Base-by-base conservation (phyloP, 2,113 vertebrate genomes). In the Trichomycterus rosablanca region DNA sequence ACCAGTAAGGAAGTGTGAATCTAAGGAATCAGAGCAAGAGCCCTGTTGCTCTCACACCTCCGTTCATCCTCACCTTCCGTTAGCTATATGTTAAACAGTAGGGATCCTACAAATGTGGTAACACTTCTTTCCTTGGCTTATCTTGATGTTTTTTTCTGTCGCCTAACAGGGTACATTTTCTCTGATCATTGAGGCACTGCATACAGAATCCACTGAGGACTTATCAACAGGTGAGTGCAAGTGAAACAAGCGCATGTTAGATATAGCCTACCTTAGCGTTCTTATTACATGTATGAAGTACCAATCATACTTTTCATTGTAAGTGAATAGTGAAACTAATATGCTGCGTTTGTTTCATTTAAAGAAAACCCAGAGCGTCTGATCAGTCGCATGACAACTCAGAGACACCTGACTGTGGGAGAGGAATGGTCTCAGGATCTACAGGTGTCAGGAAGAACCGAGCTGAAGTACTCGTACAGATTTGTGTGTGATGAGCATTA, bases 381-480 rank as follows among this genome's bases (percentile, higher is more conserved):
- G 66, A 96, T 99, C 81, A 94, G 95, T 79, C 91, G 96, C 16
- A 77, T 98, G 79, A 89, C 94, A 52, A 97, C 93, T 0, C 96
- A 99, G 83, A 83, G 96, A 58, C 95, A 96, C 77, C 80, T 99
- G 74, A 89, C 93, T 0, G 96, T 97, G 56, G 95, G 94, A 1
- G 95, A 97, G 12, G 93, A 97, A 68, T 99, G 96, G 96, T 95
- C 89, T 46, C 94, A 94, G 67, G 96, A 99, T 74, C 84, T 94
- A 60, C 95, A 99, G 78, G 93, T 87, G 59, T 81, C 84, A 0
- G 89, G 91, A 44, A 87, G 89, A 48, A 94, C 95, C 0, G 95
- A 99, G 76, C 88, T 99, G 71, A 95, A 93, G 51, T 99, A 98
- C 67, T 92, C 95, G 1, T 99, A 99, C 66, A 93, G 96, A 72